Conservation (phyloP, 2,797 vertebrate species). For the Melopsittacus undulatus region DNA sequence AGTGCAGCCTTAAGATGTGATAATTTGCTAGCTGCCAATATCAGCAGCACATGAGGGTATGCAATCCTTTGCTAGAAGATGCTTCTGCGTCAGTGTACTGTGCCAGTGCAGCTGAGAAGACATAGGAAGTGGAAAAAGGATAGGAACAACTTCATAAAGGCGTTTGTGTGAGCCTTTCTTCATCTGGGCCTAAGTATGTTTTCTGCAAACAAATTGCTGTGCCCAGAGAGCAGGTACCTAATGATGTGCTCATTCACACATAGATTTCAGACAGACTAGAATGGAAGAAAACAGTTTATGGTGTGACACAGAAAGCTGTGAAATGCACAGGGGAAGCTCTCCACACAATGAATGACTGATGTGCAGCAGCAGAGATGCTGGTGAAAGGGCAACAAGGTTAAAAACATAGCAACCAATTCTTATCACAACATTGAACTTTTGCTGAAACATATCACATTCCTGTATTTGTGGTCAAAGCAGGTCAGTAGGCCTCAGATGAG, state of each 20-base stretch:
- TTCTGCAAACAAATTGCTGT: background rate
- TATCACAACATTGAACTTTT: background rate
- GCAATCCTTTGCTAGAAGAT: background rate
- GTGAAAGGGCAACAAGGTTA: background rate
- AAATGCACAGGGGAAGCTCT: background rate
- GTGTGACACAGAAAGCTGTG: background rate
- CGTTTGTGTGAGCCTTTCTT: background rate
- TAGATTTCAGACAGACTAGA: background rate
- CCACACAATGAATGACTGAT: fast-evolving
- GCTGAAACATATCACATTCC: background rate
- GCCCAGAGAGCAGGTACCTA: background rate
- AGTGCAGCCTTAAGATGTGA: background rate
- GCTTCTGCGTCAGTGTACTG: background rate
- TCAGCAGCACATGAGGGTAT: background rate
- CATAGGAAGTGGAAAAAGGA: background rate
- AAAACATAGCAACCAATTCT: background rate
- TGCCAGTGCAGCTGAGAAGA: background rate
- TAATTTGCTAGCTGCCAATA: background rate
- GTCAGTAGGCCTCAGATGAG: background rate
- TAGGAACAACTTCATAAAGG: background rate
- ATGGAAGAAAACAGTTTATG: background rate
- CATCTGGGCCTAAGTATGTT: fast-evolving
- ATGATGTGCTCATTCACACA: background rate
- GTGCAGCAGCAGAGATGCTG: background rate
- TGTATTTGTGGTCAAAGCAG: background rate